Evolutionary conservation across 2,888 invertebrate species (phyloP).

Genomic region (Cartodere bifasciata): DNA sequence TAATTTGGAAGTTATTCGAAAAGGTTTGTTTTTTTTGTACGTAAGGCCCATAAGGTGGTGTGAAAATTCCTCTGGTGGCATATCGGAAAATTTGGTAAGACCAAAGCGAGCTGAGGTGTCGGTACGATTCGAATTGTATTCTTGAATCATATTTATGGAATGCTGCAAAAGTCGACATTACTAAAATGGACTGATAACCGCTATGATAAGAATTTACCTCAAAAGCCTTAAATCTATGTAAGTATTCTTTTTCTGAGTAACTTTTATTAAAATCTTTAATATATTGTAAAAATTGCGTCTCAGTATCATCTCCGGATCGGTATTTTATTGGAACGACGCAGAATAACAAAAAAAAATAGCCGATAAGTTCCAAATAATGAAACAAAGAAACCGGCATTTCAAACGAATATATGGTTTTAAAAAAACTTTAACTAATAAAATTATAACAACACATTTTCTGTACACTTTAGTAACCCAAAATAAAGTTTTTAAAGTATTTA

Average conservation of each 20-base stretch:
- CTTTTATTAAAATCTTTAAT: constrained; percentile 39
- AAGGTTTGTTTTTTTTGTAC: constrained; percentile 9
- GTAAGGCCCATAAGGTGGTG: constrained; percentile 29
- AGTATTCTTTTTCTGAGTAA: constrained; percentile 33
- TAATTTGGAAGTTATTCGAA: not conserved
- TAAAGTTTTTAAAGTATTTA: too few species aligned
- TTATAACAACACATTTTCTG: too few species aligned
- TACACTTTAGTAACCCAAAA: too few species aligned
- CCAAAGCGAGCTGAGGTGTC: constrained; percentile 42
- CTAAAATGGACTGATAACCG: constrained; percentile 6
- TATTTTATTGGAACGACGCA: constrained; percentile 37
- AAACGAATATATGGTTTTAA: too few species aligned
- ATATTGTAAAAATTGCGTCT: constrained; percentile 37
- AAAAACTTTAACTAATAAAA: too few species aligned
- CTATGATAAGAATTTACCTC: constrained; percentile 20
- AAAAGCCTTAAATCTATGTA: constrained; percentile 23
- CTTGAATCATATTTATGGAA: constrained; percentile 36
- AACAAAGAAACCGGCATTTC: too few species aligned
- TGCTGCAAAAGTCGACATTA: constrained; percentile 28
- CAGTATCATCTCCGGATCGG: constrained; percentile 23
- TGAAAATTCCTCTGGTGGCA: constrained; percentile 45
- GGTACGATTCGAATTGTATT: constrained; percentile 34
- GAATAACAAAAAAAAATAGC: constrained; percentile 33
- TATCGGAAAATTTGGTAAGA: constrained; percentile 46
- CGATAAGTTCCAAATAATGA: constrained; percentile 17